Evolutionary conservation across 2,797 vertebrate species (phyloP), one percentile per base, ranked within the genome.

Genomic region (Fistularia commersonii): DNA sequence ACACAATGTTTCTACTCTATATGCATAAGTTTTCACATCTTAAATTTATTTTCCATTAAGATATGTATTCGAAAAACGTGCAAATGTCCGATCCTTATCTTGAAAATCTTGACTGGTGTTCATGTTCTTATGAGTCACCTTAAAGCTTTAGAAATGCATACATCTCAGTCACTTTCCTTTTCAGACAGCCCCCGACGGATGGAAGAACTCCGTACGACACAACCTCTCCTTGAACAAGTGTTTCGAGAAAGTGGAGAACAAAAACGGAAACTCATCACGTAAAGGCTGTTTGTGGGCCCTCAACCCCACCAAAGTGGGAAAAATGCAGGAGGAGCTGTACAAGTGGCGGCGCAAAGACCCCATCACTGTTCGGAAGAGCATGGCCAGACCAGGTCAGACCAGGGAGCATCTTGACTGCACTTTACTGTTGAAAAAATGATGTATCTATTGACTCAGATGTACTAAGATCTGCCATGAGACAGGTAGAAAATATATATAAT

Each of bases 181-280:
- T 56, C 77, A 99, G 97, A 98, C 95, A 5, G 97, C 97, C 9
- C 97, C 97, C 1, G 97, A 99, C n/a, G 97, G 97, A 35, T 99
- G 97, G 97, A 99, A 99, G 87, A 99, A 99, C 87, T 99, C 97
- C 0, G 97, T 99, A 38, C 93, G 97, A 48, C 97, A 99, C 90
- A 99, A 99, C 56, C 90, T 99, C 3, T 99, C 97, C 13, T 79
- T 99, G 76, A 99, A 99, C 87, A 99, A 99, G 69, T 98, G 97
- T 79, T 99, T 99, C 10, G 93, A 98, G 82, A 99, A 99, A 72
- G 93, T 98, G 3, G 97, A 99, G 75, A 97, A 95, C 82, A 98
- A 96, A 71, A 93, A 90, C 0, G 94, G 94, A 3, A 95, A 84
- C 73, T 93, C 93, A 0, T 98, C 95, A 8, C 79, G 97, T 8